Evolutionary conservation across 2,113 vertebrate species (phyloP), one percentile per base, ranked within the genome.

Genomic region (Sander vitreus): DNA sequence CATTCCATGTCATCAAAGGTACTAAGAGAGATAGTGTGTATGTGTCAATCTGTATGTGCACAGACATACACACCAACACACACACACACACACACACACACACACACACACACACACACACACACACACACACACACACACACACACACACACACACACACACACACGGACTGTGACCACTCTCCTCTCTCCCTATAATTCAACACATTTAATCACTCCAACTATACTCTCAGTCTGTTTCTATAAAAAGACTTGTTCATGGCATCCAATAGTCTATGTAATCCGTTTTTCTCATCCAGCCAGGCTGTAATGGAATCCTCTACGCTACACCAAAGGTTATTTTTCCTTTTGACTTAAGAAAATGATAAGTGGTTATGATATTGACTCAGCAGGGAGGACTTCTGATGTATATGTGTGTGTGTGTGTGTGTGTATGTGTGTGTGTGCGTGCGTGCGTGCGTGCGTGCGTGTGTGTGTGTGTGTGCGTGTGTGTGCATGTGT

Each of bases 1-100:
- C 75, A 89, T 91, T 91, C 83, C 88, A 85, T 88, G 83, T 86
- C 83, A 91, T 88, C 83, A 88, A 88, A 91, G 87, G 79, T 64
- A 81, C 76, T 77, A 78, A 81, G 78, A 86, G 70, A 84, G 66
- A 70, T 10, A 6, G 73, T 67, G 73, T 78, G 84, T 21, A 19
- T 39, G 80, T 88, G 88, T 48, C 64, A 72, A 71, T 74, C 8
- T 77, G 76, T 64, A 39, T 25, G 73, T 12, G 30, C 36, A 12
- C 16, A 76, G n/a, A 73, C 60, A 83, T 8, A 75, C 68, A 77
- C 23, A 59, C n/a, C n/a, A n/a, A n/a, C n/a, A n/a, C n/a, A n/a
- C 58, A 30, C 30, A 33, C 33, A 33, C 36, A 39, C 30, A 33
- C 30, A 5, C 30, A 33, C 30, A 33, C 5, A 5, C 30, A 33